Percentiles rank a stretch among this genome's conserved stretches.
These are phyloP conservation scores for Pterocles burchelli DNA, from an alignment of 2,113 vertebrate species.

Conservation along the genomic window DNA sequence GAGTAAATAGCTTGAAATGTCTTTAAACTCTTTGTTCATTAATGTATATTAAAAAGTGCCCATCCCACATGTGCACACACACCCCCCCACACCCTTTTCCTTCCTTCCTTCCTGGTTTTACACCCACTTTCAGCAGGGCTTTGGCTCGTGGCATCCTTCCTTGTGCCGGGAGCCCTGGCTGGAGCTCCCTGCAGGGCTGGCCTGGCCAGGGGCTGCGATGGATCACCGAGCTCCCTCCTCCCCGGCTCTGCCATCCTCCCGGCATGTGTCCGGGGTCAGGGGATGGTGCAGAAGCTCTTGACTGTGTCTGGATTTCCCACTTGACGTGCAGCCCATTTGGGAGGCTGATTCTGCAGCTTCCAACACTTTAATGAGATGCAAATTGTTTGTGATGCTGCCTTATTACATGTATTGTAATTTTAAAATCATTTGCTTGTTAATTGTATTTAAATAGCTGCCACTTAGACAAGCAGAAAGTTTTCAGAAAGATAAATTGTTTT, in stretches of 20 bases:
- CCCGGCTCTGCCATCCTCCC: neutral
- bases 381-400: conserved; percentile 68
- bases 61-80: conserved; percentile 3
- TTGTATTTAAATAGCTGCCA: conserved; percentile 75
- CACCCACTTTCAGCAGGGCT: conserved; percentile 54
- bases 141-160: conserved; percentile 46
- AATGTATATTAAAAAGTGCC: conserved; percentile 37
- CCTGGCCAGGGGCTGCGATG: neutral
- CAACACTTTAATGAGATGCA: conserved; percentile 64
- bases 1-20: conserved; percentile 25
- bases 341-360: conserved; percentile 45
- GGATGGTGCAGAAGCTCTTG: neutral
- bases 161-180: neutral
- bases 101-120: conserved; percentile 52
- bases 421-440: conserved; percentile 77
- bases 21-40: conserved; percentile 42
- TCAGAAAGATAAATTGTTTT: conserved; percentile 39
- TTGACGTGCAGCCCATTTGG: neutral
- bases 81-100: neutral
- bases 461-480: conserved; percentile 67
- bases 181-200: neutral
- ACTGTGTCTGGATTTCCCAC: neutral
- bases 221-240: neutral
- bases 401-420: conserved; percentile 75
- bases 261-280: rapidly evolving